phyloP scores from a whole-genome alignment of 2,888 invertebrate genomes.

The Patella caerulea region DNA sequence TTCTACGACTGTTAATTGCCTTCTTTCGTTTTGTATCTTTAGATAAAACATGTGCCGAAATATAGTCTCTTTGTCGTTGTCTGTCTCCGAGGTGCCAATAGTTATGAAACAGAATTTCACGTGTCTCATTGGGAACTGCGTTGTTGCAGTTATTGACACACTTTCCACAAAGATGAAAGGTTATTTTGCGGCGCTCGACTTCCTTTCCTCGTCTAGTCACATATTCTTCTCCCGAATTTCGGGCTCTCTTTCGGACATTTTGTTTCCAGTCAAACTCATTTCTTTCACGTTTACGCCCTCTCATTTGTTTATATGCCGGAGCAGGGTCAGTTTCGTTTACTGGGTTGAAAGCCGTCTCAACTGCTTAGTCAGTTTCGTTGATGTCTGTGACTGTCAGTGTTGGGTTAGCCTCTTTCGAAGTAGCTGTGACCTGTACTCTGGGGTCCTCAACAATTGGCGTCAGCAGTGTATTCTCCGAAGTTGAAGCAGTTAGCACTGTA shows the following conservation, averaged over 20 bases:
- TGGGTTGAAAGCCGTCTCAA: too few relatives aligned
- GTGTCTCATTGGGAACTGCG: neutral
- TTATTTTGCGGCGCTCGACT: neutral
- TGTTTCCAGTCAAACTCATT: neutral
- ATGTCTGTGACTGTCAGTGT: too few relatives aligned
- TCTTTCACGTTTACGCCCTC: neutral
- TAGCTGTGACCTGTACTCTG: too few relatives aligned
- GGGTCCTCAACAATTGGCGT: too few relatives aligned
- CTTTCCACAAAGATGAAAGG: neutral
- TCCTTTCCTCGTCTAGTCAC: neutral
- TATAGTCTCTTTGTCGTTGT: neutral
- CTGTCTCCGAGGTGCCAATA: neutral
- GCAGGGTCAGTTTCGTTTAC: neutral
- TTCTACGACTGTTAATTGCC: neutral
- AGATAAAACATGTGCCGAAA: neutral
- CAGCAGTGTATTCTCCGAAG: too few relatives aligned
- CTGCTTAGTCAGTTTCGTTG: too few relatives aligned
- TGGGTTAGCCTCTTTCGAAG: too few relatives aligned
- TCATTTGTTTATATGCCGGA: neutral
- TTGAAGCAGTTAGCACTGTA: too few relatives aligned
- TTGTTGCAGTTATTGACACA: neutral
- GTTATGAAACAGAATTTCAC: neutral
- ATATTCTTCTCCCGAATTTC: neutral
- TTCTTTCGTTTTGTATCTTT: neutral
- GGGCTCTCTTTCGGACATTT: neutral